These are phyloP conservation scores for Drosophila sulfurigaster DNA, from an alignment of 1,140 invertebrate genomes.

Conservation along the genomic window DNA sequence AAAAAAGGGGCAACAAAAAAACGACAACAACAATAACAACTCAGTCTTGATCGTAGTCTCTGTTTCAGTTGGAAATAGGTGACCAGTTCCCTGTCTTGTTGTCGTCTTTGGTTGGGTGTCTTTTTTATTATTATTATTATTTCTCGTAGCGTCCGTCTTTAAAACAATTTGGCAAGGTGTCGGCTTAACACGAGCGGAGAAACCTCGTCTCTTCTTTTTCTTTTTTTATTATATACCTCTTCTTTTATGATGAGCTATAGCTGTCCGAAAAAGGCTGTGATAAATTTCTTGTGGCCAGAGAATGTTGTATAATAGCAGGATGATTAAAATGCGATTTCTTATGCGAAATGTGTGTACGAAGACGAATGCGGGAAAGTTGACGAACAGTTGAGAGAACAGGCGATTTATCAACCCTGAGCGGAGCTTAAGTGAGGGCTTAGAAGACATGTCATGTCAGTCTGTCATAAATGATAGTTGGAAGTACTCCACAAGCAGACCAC, in stretches of 20 bases:
- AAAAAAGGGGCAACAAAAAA: constrained; percentile 9
- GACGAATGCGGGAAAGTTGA: constrained; percentile 46
- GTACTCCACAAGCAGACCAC: not conserved
- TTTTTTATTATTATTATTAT: not conserved
- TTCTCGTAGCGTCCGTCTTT: constrained; percentile 15
- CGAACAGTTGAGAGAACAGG: constrained; percentile 17
- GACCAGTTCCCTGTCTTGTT: constrained; percentile 12
- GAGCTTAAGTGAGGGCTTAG: constrained; percentile 24
- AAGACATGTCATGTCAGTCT: constrained; percentile 20
- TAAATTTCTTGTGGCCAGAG: constrained; percentile 43
- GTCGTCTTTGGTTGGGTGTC: not conserved
- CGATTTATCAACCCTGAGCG: constrained; percentile 29
- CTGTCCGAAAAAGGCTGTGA: constrained; percentile 53
- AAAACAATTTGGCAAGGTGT: constrained; percentile 79
- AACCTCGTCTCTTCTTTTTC: constrained; percentile 56
- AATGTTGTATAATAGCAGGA: constrained; percentile 35
- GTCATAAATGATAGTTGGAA: constrained; percentile 17
- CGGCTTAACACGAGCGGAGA: constrained; percentile 56
- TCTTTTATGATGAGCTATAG: constrained; percentile 35
- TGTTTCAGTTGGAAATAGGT: constrained; percentile 14
- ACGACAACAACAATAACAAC: constrained; percentile 1
- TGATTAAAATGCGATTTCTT: constrained; percentile 56
- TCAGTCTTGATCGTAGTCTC: not conserved
- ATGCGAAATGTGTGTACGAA: constrained; percentile 26
- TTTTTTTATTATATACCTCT: constrained; percentile 9